A percentile compares a stretch with the other conserved stretches of the same genome.
Evolutionary conservation across 2,797 vertebrate genomes (phyloP).

Genomic region (Chiroxiphia lanceolata): DNA sequence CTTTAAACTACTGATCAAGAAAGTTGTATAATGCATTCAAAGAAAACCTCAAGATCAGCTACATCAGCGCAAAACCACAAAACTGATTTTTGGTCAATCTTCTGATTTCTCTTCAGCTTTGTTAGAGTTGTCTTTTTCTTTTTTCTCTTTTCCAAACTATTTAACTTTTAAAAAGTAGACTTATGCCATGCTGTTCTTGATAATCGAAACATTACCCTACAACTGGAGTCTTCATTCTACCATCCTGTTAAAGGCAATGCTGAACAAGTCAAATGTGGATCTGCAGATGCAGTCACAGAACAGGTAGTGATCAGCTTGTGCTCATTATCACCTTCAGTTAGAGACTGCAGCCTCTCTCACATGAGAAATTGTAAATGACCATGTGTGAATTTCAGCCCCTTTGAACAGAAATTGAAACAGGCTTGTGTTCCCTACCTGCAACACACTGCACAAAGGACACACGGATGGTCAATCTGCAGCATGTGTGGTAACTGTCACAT

Average conservation of each 20-base stretch:
- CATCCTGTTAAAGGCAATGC: neutral
- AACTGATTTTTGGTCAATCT: neutral
- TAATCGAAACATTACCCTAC: neutral
- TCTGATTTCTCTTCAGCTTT: neutral
- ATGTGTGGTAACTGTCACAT: rapidly evolving
- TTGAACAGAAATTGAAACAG: neutral
- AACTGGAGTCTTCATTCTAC: neutral
- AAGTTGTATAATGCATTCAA: neutral
- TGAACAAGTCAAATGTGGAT: neutral
- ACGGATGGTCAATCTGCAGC: neutral
- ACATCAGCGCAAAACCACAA: neutral
- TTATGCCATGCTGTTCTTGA: neutral
- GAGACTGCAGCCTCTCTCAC: neutral
- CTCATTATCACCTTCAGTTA: neutral
- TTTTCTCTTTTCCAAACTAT: neutral
- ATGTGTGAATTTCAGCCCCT: neutral
- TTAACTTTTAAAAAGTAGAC: neutral
- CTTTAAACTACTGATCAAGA: neutral
- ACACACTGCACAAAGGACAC: neutral
- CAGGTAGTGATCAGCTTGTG: neutral
- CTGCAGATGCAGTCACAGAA: neutral
- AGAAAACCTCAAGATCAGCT: neutral
- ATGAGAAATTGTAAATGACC: neutral
- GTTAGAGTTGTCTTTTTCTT: neutral
- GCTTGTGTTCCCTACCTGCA: neutral